Evolutionary conservation across 2,113 vertebrate genomes (phyloP), one percentile per base, ranked within the genome.

Genomic region (Hippoglossus stenolepis): DNA sequence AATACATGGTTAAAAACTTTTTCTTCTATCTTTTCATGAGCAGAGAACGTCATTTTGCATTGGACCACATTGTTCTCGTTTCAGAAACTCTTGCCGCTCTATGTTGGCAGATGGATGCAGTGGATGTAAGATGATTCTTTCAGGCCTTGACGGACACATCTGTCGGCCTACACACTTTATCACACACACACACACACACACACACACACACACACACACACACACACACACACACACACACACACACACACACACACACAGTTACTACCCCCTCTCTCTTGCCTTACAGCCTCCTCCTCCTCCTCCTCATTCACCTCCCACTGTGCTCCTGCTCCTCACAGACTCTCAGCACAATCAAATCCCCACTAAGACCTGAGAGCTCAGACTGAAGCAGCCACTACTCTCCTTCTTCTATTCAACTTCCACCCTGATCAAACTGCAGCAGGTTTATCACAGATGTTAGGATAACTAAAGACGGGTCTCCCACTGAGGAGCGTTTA

Each of bases 61-160:
- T 80, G 38, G 0, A 43, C 26, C 45, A 77, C 79, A 75, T 51
- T 72, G 75, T 59, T 75, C n/a, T 54, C 21, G 69, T 70, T 76
- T 11, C 21, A 58, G 14, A 43, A 51, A 65, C 61, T 68, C 38
- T 53, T 57, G 66, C 45, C 2, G 21, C 26, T 18, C 23, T 26
- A 4, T 24, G 54, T 53, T 79, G 70, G 62, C 90, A 92, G 90
- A 92, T 92, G 90, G 88, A 86, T 76, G 77, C 61, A 47, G n/a
- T 67, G 66, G n/a, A 75, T 86, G 87, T 89, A 90, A 87, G 79
- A 75, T 85, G 89, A 90, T 87, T 90, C 87, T 88, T 73, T 89
- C 73, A 85, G 78, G 65, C 68, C 20, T 71, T 84, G 89, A 87
- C 69, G 76, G 85, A 70, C 84, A 87, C 87, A 90, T 92, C 88